Conservation (phyloP, 2,888 invertebrate genomes). For the Drosophila fungiperda region DNA sequence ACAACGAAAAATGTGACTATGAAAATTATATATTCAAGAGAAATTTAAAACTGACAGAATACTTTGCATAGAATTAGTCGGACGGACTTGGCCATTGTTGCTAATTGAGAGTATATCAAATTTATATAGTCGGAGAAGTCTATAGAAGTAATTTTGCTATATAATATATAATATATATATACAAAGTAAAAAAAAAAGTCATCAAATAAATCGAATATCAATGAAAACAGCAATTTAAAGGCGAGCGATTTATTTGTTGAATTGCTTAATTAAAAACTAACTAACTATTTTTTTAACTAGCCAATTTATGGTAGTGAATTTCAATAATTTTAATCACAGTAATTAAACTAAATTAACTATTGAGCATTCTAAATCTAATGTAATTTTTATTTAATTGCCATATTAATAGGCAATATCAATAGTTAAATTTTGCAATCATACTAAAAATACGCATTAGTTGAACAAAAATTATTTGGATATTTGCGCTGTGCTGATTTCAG, state of each 20-base stretch:
- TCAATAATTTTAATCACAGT: neutral
- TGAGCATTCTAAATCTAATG: neutral
- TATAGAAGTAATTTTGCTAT: neutral
- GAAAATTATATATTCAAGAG: neutral
- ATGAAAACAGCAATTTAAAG: neutral
- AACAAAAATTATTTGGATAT: neutral
- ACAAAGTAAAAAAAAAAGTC: neutral
- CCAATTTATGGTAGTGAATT: neutral
- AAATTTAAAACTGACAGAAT: neutral
- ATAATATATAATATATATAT: too few relatives aligned
- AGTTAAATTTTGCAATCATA: neutral
- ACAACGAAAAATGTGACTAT: neutral
- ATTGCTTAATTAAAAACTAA: neutral
- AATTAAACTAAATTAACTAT: neutral
- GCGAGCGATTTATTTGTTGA: constrained; percentile 1
- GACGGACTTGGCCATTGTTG: neutral
- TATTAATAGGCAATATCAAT: neutral
- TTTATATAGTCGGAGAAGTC: neutral
- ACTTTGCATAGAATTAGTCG: neutral
- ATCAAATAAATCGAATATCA: neutral
- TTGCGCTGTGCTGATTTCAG: neutral
- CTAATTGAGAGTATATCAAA: neutral
- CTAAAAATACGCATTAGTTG: neutral
- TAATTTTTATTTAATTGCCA: neutral
- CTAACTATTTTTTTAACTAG: neutral